A percentile compares a stretch with the other conserved stretches of the same genome.
These are phyloP conservation scores for Leptinotarsa lineolata DNA, from an alignment of 1,140 invertebrate species.

Conservation along the genomic window DNA sequence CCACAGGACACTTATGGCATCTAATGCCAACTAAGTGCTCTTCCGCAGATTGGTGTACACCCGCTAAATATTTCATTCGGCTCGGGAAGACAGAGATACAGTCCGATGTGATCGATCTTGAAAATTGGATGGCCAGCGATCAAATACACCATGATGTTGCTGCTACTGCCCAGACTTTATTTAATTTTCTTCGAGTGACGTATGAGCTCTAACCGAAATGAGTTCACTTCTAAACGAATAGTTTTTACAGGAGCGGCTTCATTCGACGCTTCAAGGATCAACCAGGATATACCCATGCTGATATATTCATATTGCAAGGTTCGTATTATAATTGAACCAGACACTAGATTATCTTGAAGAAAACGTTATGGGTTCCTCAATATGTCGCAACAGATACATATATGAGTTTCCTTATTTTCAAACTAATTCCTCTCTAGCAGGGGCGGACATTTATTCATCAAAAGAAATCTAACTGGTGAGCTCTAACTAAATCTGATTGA, in stretches of 20 bases:
- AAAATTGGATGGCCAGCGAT: constrained; percentile 33
- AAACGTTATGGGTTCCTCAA: no score
- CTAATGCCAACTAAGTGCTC: constrained; percentile 32
- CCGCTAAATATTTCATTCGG: constrained; percentile 33
- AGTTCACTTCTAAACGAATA: constrained; percentile 30
- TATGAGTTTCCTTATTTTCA: no score
- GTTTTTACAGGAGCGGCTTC: constrained; percentile 7
- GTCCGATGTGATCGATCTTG: constrained; percentile 31
- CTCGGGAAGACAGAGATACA: constrained; percentile 11
- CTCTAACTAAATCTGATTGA: no score
- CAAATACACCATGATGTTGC: constrained; percentile 28
- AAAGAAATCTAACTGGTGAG: no score
- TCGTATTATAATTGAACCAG: no score
- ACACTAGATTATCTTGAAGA: no score
- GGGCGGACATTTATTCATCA: no score
- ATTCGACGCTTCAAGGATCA: neutral
- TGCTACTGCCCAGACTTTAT: constrained; percentile 33
- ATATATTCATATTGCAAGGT: no score
- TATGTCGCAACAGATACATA: no score
- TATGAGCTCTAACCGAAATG: constrained; percentile 37
- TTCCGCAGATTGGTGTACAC: constrained; percentile 31
- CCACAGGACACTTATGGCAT: constrained; percentile 26
- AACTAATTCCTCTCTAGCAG: no score
- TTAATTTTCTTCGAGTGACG: constrained; percentile 41
- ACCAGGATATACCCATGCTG: no score